These are phyloP conservation scores for Dione vanillae DNA, from an alignment of 2,888 invertebrate species.

Conservation along the genomic window DNA sequence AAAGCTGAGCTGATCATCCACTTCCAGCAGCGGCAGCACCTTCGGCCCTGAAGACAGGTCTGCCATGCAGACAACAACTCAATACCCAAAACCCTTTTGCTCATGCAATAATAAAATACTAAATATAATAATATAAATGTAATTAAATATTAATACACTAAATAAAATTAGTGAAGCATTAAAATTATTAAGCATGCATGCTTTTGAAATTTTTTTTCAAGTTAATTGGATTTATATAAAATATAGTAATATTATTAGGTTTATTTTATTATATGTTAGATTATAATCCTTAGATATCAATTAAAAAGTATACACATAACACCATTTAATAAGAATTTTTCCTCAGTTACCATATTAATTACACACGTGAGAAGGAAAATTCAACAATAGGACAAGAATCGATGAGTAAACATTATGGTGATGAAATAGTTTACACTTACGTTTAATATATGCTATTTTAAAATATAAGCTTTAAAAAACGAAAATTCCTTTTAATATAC, in stretches of 20 bases:
- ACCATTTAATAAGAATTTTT: neutral
- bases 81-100: slow-evolving; percentile 49
- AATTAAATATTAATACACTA: neutral
- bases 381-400: slow-evolving; percentile 1
- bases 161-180: neutral
- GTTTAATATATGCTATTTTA: neutral
- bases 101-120: slow-evolving; percentile 7
- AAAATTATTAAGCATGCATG: neutral
- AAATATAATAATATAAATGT: neutral
- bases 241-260: too few species aligned
- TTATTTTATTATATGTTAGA: too few species aligned
- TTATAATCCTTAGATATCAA: too few species aligned
- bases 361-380: neutral
- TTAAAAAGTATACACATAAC: neutral
- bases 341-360: neutral
- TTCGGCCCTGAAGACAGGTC: slow-evolving; percentile 80
- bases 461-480: neutral
- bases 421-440: slow-evolving; percentile 10
- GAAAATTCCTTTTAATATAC: neutral
- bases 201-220: too few species aligned
- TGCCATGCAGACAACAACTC: slow-evolving; percentile 61
- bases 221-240: too few species aligned
- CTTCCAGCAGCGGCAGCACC: slow-evolving; percentile 87
- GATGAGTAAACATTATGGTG: slow-evolving; percentile 9
- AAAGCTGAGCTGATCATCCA: slow-evolving; percentile 85